These are phyloP conservation scores for Lycia hirtaria DNA, from an alignment of 2,888 invertebrate genomes.

Conservation along the genomic window DNA sequence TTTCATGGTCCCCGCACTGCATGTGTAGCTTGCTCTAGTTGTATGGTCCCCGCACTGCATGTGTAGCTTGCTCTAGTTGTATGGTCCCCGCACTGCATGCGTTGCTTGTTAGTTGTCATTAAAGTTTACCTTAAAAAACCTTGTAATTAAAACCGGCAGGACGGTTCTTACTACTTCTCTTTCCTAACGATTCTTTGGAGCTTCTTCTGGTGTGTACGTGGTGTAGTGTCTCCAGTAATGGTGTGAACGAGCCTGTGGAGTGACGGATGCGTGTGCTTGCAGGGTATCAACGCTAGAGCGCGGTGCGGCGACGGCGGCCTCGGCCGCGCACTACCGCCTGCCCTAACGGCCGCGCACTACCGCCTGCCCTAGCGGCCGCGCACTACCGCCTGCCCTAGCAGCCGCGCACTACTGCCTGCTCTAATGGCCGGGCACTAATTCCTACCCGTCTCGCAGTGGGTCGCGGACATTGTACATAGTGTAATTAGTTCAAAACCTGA, in stretches of 20 bases:
- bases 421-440: slow-evolving; percentile 16
- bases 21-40: too few species aligned
- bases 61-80: neutral
- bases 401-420: slow-evolving; percentile 11
- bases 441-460: too few species aligned
- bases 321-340: slow-evolving; percentile 27
- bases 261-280: slow-evolving; percentile 45
- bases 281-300: slow-evolving; percentile 77
- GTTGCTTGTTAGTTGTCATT: neutral
- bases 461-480: slow-evolving; percentile 24
- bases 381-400: neutral
- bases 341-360: slow-evolving; percentile 19
- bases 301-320: slow-evolving; percentile 44
- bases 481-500: slow-evolving; percentile 9
- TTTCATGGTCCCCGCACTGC: too few species aligned
- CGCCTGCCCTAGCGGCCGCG: slow-evolving; percentile 24
- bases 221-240: neutral
- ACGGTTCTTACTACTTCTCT: neutral
- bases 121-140: too few species aligned
- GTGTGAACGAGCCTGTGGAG: neutral
- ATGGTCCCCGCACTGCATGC: too few species aligned
- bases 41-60: too few species aligned
- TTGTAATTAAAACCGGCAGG: too few species aligned
- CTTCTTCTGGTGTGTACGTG: neutral
- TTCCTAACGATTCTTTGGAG: neutral